Evolutionary conservation across 2,797 vertebrate species (phyloP), one percentile per base, ranked within the genome.

Genomic region (Anguilla marmorata): DNA sequence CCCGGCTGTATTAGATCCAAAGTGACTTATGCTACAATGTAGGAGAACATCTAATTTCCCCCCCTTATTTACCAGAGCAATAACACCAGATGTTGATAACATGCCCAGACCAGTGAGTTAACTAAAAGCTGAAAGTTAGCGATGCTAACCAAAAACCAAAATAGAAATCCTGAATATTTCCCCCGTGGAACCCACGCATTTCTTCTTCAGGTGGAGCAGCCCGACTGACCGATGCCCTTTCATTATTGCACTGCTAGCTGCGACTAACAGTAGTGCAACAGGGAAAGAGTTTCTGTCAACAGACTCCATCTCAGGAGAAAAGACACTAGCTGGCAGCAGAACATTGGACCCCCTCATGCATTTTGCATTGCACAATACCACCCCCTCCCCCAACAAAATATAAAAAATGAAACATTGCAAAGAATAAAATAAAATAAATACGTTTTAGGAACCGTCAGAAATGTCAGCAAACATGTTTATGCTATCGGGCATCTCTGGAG

Each of bases 241-340:
- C 97, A 97, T 97, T 97, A 97, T 98, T 98, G 97, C 97, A 98
- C 97, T 98, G 97, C 97, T 98, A 93, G 95, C 95, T 96, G 91
- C 93, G 94, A 93, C 94, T 95, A 95, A 97, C 97, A 98, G 97
- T 97, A 98, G 97, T 97, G 97, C 97, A 98, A 98, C 97, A 98
- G 96, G 96, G 97, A 98, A 97, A 98, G 97, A 98, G 97, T 97
- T 93, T 94, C 96, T 95, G 95, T 95, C 96, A 96, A 93, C 95
- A 94, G 93, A 88, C 4, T 88, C 63, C 79, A 12, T 86, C 19
- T 50, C 19, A 37, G 54, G 19, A 1, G 19, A 24, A 41, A 45
- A 19, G 19, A 37, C 27, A 5, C 16, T 1, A 63, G 6, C 63
- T n/a, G 80, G 33, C 14, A 12, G 66, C 63, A 66, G 30, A 19